Conservation (phyloP, 23 tunicate species). For the Trididemnum nubilum region DNA sequence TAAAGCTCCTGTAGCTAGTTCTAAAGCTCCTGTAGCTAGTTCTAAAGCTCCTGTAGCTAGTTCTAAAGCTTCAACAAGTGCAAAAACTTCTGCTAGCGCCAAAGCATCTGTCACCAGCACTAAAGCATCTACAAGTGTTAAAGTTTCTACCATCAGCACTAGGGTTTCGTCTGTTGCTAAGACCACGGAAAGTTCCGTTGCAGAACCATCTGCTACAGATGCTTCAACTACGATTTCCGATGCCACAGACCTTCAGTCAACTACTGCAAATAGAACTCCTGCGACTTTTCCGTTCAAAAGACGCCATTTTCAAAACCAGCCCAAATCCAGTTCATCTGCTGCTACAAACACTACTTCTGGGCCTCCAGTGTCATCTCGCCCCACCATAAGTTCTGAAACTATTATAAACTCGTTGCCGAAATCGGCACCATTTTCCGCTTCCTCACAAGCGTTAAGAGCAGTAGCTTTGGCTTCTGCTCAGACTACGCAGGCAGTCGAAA, state of each 20-base stretch:
- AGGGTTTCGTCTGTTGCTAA: neutral
- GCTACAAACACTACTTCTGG: neutral
- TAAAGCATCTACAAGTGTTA: neutral
- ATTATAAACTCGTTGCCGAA: neutral
- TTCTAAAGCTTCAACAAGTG: neutral
- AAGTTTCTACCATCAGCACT: neutral
- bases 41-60: too few species aligned
- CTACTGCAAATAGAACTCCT: slow-evolving; percentile 36
- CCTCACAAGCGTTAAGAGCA: neutral
- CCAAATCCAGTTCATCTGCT: neutral
- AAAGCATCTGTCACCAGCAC: neutral
- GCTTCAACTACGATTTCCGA: slow-evolving; percentile 12
- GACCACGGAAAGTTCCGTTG: neutral
- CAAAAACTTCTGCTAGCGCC: neutral
- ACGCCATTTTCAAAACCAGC: slow-evolving; percentile 38
- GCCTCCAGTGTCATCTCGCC: neutral
- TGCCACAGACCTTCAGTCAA: slow-evolving; percentile 26
- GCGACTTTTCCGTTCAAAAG: slow-evolving; percentile 82
- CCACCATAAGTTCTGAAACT: neutral
- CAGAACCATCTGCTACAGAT: slow-evolving; percentile 1
- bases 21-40: too few species aligned
- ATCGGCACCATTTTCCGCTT: neutral
- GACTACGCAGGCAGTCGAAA: neutral
- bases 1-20: too few species aligned
- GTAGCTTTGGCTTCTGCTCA: neutral